These are phyloP conservation scores for Esox niger DNA, from an alignment of 2,113 vertebrate species.

Conservation along the genomic window DNA sequence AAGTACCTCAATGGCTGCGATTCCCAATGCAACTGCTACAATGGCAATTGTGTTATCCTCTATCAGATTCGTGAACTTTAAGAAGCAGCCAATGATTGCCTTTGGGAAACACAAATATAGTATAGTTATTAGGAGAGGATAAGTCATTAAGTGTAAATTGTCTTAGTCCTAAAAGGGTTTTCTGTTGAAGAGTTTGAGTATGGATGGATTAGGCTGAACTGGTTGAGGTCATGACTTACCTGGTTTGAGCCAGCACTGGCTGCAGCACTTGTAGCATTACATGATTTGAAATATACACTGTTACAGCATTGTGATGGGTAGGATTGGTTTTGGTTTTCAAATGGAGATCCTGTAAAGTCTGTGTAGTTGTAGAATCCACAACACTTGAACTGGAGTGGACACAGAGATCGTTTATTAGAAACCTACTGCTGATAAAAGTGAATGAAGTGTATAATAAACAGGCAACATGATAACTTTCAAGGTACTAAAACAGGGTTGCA, in stretches of 20 bases:
- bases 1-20: constrained; percentile 75
- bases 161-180: not conserved
- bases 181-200: not conserved
- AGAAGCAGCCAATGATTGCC: constrained; percentile 64
- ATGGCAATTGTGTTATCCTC: constrained; percentile 62
- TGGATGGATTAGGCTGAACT: not conserved
- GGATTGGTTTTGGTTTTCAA: not conserved
- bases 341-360: constrained; percentile 68
- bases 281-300: rapidly evolving
- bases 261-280: not conserved
- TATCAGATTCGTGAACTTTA: constrained; percentile 56
- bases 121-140: not conserved
- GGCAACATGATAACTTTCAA: not conserved
- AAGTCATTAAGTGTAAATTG: not conserved
- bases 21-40: constrained; percentile 69
- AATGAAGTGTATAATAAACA: not conserved
- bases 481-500: not conserved
- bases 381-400: constrained; percentile 63
- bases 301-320: constrained; percentile 70
- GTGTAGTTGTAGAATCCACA: constrained; percentile 75
- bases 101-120: constrained; percentile 19
- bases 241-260: not conserved
- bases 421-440: not conserved
- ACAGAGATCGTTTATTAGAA: constrained; percentile 10
- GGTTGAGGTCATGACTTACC: constrained; percentile 19